These are phyloP conservation scores for Charina bottae DNA, from an alignment of 2,113 vertebrate species.

Conservation along the genomic window DNA sequence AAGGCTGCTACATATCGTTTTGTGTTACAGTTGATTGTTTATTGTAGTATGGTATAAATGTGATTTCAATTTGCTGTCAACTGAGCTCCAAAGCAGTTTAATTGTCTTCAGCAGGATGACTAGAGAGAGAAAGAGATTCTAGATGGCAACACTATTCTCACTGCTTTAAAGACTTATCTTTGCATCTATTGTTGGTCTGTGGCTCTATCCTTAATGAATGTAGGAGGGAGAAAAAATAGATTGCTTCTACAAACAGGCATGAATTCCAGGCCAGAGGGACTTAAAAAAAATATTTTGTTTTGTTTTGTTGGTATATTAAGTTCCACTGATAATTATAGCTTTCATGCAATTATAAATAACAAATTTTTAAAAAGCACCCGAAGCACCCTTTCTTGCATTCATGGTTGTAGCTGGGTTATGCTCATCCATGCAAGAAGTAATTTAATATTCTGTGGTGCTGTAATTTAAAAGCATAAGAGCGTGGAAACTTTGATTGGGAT, in stretches of 20 bases:
- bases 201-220: not conserved
- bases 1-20: not conserved
- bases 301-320: constrained; percentile 34
- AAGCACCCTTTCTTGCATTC: constrained; percentile 39
- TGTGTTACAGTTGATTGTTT: not conserved
- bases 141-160: not conserved
- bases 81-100: not conserved
- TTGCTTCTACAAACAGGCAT: constrained; percentile 8
- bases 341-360: constrained; percentile 67
- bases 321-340: constrained; percentile 69
- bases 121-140: not conserved
- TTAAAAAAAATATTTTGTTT: not conserved
- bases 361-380: constrained; percentile 49
- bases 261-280: constrained; percentile 10
- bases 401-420: constrained; percentile 51
- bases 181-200: not conserved
- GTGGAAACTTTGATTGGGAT: constrained; percentile 60
- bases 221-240: not conserved
- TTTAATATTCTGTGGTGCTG: constrained; percentile 57
- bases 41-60: not conserved
- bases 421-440: constrained; percentile 61
- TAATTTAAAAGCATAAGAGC: constrained; percentile 70
- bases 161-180: not conserved
- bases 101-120: not conserved
- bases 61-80: not conserved